Evolutionary conservation across 2,888 invertebrate genomes (phyloP).

Genomic region (Andrena hattorfiana): DNA sequence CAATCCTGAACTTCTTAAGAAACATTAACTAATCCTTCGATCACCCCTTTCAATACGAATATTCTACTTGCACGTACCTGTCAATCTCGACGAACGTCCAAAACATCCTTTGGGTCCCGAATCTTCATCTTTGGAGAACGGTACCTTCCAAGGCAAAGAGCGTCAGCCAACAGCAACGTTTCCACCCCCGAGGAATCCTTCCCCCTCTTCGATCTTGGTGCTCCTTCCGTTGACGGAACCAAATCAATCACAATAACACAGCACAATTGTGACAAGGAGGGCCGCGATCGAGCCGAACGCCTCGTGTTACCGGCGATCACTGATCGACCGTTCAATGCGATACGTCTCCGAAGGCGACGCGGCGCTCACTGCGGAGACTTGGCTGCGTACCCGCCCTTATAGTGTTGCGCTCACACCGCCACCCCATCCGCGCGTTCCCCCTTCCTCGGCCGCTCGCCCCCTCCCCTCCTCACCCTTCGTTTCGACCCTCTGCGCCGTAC

Average conservation of each 20-base stretch:
- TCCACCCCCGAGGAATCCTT: neutral
- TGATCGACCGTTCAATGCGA: constrained; percentile 54
- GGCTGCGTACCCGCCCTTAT: constrained; percentile 84
- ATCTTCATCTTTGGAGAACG: constrained; percentile 18
- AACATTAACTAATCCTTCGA: neutral
- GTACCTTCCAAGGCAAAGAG: neutral
- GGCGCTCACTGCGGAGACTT: constrained; percentile 84
- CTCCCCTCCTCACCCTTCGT: constrained; percentile 32
- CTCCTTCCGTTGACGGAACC: neutral
- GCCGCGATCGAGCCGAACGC: constrained; percentile 50
- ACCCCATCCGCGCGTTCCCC: constrained; percentile 47
- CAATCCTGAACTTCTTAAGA: neutral
- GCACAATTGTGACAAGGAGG: constrained; percentile 23
- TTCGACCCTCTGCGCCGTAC: constrained; percentile 53
- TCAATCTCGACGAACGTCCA: neutral
- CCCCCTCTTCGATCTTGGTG: neutral
- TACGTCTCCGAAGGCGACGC: constrained; percentile 78
- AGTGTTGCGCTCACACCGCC: constrained; percentile 78
- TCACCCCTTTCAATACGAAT: neutral
- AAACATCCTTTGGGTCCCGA: constrained; percentile 8
- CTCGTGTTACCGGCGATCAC: constrained; percentile 69
- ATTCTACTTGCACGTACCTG: constrained; percentile 32
- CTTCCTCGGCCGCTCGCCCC: neutral
- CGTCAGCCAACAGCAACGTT: neutral
- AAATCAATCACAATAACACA: constrained; percentile 52